These are phyloP conservation scores for Elysia chlorotica DNA, from an alignment of 1,140 invertebrate genomes.

Conservation along the genomic window DNA sequence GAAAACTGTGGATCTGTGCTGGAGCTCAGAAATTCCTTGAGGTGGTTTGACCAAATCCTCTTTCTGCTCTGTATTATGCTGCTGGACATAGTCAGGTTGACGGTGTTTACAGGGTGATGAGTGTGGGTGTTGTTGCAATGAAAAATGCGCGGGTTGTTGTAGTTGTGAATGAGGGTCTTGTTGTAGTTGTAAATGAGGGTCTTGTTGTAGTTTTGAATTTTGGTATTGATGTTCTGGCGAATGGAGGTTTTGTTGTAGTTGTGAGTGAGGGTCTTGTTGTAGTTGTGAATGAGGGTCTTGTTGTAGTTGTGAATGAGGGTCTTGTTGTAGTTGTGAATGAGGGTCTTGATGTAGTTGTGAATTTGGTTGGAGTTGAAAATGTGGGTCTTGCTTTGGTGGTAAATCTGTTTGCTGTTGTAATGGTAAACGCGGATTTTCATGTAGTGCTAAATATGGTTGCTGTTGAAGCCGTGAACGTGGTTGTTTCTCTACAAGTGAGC, in stretches of 20 bases:
- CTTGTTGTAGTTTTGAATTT: background rate
- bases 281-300: background rate
- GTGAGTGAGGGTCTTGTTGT: background rate
- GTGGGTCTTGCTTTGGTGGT: background rate
- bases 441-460: background rate
- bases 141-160: background rate
- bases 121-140: background rate
- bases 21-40: background rate
- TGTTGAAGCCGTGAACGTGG: background rate
- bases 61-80: background rate
- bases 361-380: constrained; percentile 2
- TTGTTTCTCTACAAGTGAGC: no score
- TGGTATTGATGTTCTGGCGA: background rate
- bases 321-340: background rate
- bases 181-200: background rate
- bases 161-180: background rate
- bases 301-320: background rate
- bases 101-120: background rate
- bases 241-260: background rate
- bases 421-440: no score
- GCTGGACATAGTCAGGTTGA: background rate
- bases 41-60: background rate
- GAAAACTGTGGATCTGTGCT: background rate
- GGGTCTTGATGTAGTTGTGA: background rate
- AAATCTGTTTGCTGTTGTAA: background rate